Evolutionary conservation across 2,888 invertebrate species (phyloP).

Genomic region (Hyles lineata): DNA sequence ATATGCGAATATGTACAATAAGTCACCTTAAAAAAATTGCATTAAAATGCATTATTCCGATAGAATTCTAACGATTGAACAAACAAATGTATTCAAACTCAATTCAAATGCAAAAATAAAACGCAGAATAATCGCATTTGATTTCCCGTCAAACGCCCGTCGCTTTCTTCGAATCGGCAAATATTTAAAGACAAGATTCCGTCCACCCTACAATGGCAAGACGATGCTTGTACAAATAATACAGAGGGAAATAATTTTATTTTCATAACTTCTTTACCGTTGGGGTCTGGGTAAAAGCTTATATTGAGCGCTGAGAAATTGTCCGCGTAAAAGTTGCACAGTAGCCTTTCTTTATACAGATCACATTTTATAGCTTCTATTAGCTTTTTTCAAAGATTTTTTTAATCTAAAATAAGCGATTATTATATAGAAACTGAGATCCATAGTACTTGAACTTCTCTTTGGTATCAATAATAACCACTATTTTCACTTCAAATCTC

Average conservation of each 20-base stretch:
- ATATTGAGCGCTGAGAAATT: slow-evolving; percentile 21
- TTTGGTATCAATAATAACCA: no score
- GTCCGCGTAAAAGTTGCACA: slow-evolving; percentile 1
- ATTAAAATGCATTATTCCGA: neutral
- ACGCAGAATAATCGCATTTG: slow-evolving; percentile 26
- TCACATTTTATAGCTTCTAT: neutral
- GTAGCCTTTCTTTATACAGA: neutral
- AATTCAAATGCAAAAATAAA: slow-evolving; percentile 8
- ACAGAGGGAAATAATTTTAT: slow-evolving; percentile 29
- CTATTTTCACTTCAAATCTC: no score
- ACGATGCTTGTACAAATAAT: slow-evolving; percentile 26
- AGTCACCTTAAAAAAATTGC: neutral
- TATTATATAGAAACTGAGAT: neutral
- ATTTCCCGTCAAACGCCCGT: slow-evolving; percentile 49
- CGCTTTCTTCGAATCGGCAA: slow-evolving; percentile 57
- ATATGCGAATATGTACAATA: no score
- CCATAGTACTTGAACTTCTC: no score
- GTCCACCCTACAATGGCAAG: slow-evolving; percentile 17
- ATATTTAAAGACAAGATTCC: slow-evolving; percentile 66
- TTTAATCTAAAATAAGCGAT: neutral
- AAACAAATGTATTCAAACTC: neutral
- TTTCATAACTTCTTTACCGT: slow-evolving; percentile 30
- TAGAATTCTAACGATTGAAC: neutral
- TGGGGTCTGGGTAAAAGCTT: neutral
- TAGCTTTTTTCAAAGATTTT: neutral